Evolutionary conservation across 2,888 invertebrate species (phyloP).

Genomic region (Drosophila ochracea): DNA sequence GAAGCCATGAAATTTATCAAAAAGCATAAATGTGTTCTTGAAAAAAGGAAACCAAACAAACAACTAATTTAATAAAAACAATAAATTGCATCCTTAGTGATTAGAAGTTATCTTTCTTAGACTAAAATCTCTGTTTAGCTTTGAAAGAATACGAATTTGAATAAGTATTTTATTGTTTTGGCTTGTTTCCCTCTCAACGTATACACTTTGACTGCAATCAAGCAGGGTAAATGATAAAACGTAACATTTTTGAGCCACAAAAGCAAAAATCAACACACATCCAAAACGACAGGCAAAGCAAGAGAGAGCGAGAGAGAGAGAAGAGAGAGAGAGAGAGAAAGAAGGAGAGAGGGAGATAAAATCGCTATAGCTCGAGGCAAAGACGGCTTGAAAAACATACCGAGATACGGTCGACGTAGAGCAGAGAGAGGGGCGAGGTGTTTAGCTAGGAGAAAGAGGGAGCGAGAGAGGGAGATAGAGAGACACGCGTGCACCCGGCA

Average conservation of each 20-base stretch:
- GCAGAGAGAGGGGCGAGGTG: neutral
- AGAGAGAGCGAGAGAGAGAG: constrained; percentile 7
- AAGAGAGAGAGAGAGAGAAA: neutral
- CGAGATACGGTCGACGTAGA: neutral
- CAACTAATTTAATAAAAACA: neutral
- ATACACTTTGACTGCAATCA: neutral
- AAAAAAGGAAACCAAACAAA: neutral
- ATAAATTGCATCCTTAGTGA: neutral
- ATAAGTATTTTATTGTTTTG: neutral
- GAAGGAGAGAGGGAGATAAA: constrained; percentile 14
- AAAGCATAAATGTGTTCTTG: neutral
- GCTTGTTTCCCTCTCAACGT: neutral
- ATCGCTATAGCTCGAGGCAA: constrained; percentile 49
- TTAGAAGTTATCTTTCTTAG: neutral
- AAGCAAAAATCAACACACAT: constrained; percentile 63
- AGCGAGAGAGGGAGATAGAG: constrained; percentile 19
- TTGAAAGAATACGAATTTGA: neutral
- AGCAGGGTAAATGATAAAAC: constrained; percentile 29
- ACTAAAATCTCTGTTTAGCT: neutral
- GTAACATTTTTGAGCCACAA: constrained; percentile 45
- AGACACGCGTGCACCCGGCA: constrained; percentile 47
- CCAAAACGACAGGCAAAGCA: neutral
- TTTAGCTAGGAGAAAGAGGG: constrained; percentile 30
- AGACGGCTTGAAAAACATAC: constrained; percentile 41
- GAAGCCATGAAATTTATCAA: neutral